A percentile compares a stretch with the other conserved stretches of the same genome.
Conservation (phyloP, 2,888 invertebrate genomes). For the Nymphalis polychloros region DNA sequence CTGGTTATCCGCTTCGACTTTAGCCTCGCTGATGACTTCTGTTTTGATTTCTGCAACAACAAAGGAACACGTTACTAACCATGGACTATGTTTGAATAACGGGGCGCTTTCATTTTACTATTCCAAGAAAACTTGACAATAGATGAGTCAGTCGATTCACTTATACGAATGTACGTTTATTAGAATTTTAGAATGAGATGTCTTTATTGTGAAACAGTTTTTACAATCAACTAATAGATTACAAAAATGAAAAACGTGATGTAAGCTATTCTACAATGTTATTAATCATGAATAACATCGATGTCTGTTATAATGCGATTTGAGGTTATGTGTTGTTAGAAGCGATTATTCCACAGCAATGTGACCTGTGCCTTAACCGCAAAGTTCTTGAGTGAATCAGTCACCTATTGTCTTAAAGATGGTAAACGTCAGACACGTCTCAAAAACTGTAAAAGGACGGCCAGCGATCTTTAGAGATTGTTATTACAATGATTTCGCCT, state of each 20-base stretch:
- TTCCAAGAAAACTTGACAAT: constrained; percentile 79
- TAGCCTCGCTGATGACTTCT: constrained; percentile 74
- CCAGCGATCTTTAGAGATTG: constrained; percentile 30
- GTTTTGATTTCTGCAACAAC: constrained; percentile 80
- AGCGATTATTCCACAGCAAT: constrained; percentile 30
- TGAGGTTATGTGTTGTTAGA: constrained; percentile 27
- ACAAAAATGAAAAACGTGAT: constrained; percentile 44
- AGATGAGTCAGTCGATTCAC: constrained; percentile 74
- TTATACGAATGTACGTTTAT: constrained; percentile 59
- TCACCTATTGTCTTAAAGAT: constrained; percentile 59
- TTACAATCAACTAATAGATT: constrained; percentile 69
- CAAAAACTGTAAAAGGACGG: constrained; percentile 35
- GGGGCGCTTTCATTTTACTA: constrained; percentile 72
- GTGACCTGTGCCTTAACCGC: constrained; percentile 31
- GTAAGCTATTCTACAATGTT: constrained; percentile 36
- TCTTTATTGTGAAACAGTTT: constrained; percentile 53
- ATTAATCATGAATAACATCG: constrained; percentile 36
- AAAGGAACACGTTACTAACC: constrained; percentile 69
- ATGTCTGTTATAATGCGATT: not conserved
- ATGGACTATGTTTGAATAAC: constrained; percentile 74
- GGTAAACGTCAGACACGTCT: constrained; percentile 40
- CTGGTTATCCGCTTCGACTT: constrained; percentile 60
- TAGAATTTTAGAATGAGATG: constrained; percentile 69
- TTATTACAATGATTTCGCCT: constrained; percentile 26
- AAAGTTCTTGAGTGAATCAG: constrained; percentile 60